Evolutionary conservation across 30 jellyfish, hydroid and myxozoan genomes (phyloP).

Genomic region (Hydra vulgaris): DNA sequence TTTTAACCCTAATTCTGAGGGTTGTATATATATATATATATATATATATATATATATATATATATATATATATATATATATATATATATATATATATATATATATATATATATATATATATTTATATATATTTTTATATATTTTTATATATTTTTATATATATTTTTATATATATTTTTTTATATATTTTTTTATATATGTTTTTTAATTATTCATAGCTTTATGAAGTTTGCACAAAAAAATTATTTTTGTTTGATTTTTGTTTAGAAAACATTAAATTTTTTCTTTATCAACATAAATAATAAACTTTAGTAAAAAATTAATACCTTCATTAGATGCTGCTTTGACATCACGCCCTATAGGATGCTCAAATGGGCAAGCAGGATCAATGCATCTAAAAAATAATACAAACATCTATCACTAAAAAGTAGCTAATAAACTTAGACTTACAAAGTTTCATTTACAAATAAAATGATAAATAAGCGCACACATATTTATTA

Average conservation of each 20-base stretch:
- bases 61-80: not conserved
- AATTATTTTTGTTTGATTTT: no score
- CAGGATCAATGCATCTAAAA: conserved; percentile 17
- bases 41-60: not conserved
- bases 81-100: not conserved
- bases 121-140: not conserved
- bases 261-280: no score
- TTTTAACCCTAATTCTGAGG: not conserved
- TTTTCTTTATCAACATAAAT: no score
- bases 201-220: no score
- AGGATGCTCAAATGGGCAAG: conserved; percentile 22
- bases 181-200: not conserved
- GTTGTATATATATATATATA: not conserved
- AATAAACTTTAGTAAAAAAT: no score
- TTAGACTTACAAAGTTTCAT: no score
- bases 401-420: conserved; percentile 3
- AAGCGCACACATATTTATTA: no score
- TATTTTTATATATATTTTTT: not conserved
- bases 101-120: not conserved
- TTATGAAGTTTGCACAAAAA: no score
- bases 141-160: not conserved
- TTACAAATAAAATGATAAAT: no score
- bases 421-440: no score
- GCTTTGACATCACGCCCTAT: not conserved
- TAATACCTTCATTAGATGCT: not conserved